Evolutionary conservation across 2,888 invertebrate species (phyloP), one percentile per base, ranked within the genome.

Genomic region (Lamellibrachia columna): DNA sequence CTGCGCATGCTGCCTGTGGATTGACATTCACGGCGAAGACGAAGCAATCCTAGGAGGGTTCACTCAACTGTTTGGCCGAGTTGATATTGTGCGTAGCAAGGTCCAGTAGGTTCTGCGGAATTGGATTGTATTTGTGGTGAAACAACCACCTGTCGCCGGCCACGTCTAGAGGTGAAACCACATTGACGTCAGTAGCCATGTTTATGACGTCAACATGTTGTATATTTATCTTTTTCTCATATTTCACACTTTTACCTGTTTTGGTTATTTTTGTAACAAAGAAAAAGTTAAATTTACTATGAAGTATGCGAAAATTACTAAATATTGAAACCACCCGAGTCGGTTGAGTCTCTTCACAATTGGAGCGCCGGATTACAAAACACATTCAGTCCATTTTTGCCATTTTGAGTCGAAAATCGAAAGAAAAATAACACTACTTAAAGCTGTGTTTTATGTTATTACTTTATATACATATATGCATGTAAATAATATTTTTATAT

Each of bases 41-140:
- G 75, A 75, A 4, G 75, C 22, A 75, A 75, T 75, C 75, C n/a
- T n/a, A 75, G 15, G 75, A 15, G 3, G 75, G 22, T 11, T 15
- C 15, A 75, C n/a, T 75, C 22, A 75, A 15, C 75, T 6, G 4
- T 15, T 15, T 75, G 75, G 75, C 22, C 75, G 75, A 15, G 75
- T 75, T 15, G 75, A 75, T 22, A 75, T 22, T 75, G 75, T 75
- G 75, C 15, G 75, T n/a, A 3, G 15, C 75, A 75, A 7, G 75
- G 75, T 75, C n/a, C 75, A 15, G 75, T 75, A 6, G 22, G 75
- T 75, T 75, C 75, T 15, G 22, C 75, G 75, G 22, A 75, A 75
- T 75, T 75, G 75, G n/a, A 75, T 75, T 75, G 75, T 75, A 75
- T 75, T 75, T 75, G 75, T 75, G 22, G 75, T 75, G 22, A n/a